These are phyloP conservation scores for Oreochromis aureus DNA, from an alignment of 2,113 vertebrate species.

Conservation along the genomic window DNA sequence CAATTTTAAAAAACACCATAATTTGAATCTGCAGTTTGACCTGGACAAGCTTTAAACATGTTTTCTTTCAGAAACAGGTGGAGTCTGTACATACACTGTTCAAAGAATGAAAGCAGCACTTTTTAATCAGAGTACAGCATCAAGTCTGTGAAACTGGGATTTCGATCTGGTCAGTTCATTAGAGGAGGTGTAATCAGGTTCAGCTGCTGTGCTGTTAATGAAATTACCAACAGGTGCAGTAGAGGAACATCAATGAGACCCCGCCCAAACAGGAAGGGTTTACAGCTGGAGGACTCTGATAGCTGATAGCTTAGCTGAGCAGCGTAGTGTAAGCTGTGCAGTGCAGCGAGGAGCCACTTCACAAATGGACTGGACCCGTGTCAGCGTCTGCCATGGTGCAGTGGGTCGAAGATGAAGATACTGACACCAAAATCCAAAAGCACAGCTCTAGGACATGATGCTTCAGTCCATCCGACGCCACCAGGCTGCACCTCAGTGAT, in stretches of 20 bases:
- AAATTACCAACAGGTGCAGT: background rate
- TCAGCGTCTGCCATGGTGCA: background rate
- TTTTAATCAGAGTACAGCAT: background rate
- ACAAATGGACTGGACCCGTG: background rate
- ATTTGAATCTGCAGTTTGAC: background rate
- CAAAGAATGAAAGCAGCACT: background rate
- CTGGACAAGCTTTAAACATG: background rate
- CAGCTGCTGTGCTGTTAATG: background rate
- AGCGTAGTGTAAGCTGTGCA: background rate
- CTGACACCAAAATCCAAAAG: background rate
- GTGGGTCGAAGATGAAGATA: background rate
- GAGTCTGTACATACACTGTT: background rate
- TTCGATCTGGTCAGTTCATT: background rate
- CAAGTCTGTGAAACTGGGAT: background rate
- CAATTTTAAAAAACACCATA: background rate
- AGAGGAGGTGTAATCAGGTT: background rate
- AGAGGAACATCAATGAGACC: background rate
- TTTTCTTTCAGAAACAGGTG: background rate
- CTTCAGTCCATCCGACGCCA: background rate
- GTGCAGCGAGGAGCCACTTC: background rate
- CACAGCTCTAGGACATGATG: background rate
- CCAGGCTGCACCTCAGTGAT: background rate
- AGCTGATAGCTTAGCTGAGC: background rate
- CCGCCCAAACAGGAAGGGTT: background rate
- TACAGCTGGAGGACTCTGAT: background rate